Conservation (phyloP, 2,888 invertebrate species). For the Tricholauxania praeusta region DNA sequence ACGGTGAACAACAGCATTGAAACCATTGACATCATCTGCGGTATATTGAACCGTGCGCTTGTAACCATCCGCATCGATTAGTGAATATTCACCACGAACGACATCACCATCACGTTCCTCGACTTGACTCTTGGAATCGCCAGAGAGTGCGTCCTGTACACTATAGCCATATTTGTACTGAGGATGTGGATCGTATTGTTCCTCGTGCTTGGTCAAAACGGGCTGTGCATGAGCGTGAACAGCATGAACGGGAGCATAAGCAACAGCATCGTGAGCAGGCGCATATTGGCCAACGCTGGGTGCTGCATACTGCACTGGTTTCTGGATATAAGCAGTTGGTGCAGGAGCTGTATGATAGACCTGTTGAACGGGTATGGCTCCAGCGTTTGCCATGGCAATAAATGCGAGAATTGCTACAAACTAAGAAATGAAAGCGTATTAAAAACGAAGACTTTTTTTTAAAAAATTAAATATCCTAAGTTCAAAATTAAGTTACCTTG, state of each 20-base stretch:
- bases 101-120: slow-evolving; percentile 64
- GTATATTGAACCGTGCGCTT: slow-evolving; percentile 47
- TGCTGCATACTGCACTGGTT: slow-evolving; percentile 44
- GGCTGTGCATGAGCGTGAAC: slow-evolving; percentile 40
- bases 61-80: slow-evolving; percentile 63
- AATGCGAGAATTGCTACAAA: slow-evolving; percentile 57
- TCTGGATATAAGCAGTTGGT: slow-evolving; percentile 31
- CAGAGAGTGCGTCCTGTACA: slow-evolving; percentile 61
- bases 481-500: slow-evolving; percentile 47
- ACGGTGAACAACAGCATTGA: slow-evolving; percentile 31
- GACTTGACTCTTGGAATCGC: slow-evolving; percentile 64
- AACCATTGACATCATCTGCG: slow-evolving; percentile 27
- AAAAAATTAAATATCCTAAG: not conserved
- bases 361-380: slow-evolving; percentile 55
- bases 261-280: slow-evolving; percentile 43
- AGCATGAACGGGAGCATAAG: slow-evolving; percentile 36
- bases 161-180: slow-evolving; percentile 63
- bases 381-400: slow-evolving; percentile 56
- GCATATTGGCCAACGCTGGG: slow-evolving; percentile 50
- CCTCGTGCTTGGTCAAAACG: slow-evolving; percentile 53
- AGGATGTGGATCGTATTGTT: slow-evolving; percentile 63
- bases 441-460: too few species aligned
- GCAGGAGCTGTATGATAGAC: slow-evolving; percentile 26
- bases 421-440: slow-evolving; percentile 42
- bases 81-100: slow-evolving; percentile 63